Evolutionary conservation across 2,113 vertebrate species (phyloP).

Genomic region (Cottus gobio): DNA sequence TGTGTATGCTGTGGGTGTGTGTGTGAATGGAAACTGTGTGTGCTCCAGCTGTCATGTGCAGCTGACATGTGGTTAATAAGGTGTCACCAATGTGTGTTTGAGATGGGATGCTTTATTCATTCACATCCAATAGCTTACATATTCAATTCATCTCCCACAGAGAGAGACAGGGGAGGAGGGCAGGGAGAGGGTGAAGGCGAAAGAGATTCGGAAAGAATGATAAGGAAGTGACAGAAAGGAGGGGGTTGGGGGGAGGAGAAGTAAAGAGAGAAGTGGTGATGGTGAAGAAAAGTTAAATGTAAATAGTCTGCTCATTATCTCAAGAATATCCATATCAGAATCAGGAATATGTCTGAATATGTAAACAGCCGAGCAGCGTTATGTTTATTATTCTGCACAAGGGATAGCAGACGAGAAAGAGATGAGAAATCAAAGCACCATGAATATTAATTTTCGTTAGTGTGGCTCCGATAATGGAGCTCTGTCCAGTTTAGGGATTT

Average conservation of each 20-base stretch:
- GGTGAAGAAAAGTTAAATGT: conserved; percentile 67
- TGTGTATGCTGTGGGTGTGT: conserved; percentile 10
- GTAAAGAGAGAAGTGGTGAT: conserved; percentile 37
- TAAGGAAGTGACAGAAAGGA: conserved; percentile 51
- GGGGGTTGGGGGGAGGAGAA: neutral
- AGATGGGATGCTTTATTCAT: conserved; percentile 80
- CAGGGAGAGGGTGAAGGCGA: conserved; percentile 32
- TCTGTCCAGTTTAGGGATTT: conserved; percentile 34
- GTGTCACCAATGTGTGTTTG: conserved; percentile 82
- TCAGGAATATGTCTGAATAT: conserved; percentile 76
- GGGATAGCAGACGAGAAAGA: conserved; percentile 56
- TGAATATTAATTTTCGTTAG: conserved; percentile 82
- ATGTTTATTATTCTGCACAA: conserved; percentile 74
- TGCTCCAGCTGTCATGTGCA: conserved; percentile 75
- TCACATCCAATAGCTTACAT: conserved; percentile 78
- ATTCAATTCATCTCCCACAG: conserved; percentile 76
- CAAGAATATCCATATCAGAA: conserved; percentile 73
- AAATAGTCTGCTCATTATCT: conserved; percentile 78
- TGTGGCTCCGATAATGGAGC: conserved; percentile 64
- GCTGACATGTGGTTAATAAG: conserved; percentile 83
- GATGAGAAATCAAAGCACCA: conserved; percentile 64
- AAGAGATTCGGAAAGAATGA: conserved; percentile 56
- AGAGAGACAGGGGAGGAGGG: conserved; percentile 34
- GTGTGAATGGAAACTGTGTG: conserved; percentile 17
- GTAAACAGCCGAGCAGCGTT: conserved; percentile 72